Percentiles rank a stretch among this genome's conserved stretches.
Evolutionary conservation across 2,888 invertebrate genomes (phyloP).

Genomic region (Trachelus tabidus): DNA sequence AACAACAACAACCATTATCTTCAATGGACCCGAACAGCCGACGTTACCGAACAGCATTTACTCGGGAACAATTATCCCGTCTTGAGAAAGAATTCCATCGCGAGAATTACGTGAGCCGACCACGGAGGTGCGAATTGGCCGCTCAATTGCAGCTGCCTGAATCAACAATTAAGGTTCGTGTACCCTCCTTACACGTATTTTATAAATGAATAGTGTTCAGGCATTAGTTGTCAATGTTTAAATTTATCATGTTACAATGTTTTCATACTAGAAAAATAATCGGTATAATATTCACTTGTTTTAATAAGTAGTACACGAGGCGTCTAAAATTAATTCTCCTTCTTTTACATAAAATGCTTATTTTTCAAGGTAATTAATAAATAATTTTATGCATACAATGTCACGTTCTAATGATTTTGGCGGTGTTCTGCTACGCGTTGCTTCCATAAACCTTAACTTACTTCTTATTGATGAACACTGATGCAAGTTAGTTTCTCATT

Average conservation of each 20-base stretch:
- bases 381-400: too few species aligned
- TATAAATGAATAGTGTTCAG: not conserved
- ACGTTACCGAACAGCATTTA: conserved; percentile 96
- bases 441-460: not conserved
- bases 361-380: too few species aligned
- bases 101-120: conserved; percentile 97
- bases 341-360: not conserved
- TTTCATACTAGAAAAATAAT: not conserved
- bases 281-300: not conserved
- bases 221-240: too few species aligned
- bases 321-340: not conserved
- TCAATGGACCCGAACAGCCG: conserved; percentile 76
- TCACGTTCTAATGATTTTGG: not conserved
- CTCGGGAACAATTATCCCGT: conserved; percentile 89
- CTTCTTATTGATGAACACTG: not conserved
- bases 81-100: conserved; percentile 96
- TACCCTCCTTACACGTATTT: conserved; percentile 10
- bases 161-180: conserved; percentile 94
- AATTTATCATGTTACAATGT: too few species aligned
- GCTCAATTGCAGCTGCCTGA: conserved; percentile 93
- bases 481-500: not conserved
- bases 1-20: conserved; percentile 32
- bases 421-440: not conserved
- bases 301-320: not conserved
- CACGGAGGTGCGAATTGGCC: conserved; percentile 94